These are phyloP conservation scores for Ericerus pela DNA, from an alignment of 1,140 invertebrate genomes.

Conservation along the genomic window DNA sequence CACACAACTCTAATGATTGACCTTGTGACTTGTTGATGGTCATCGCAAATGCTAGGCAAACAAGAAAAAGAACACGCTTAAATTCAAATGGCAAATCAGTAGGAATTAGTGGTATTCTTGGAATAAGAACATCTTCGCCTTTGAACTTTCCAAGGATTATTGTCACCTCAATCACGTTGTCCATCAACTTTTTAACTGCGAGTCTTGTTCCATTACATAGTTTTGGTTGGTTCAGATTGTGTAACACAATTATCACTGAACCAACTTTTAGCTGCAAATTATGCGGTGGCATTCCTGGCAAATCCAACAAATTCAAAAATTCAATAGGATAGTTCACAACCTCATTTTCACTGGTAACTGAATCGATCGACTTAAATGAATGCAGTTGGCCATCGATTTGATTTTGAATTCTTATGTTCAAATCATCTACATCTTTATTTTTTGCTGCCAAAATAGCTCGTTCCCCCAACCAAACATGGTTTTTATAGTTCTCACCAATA, in stretches of 20 bases:
- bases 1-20: constrained; percentile 29
- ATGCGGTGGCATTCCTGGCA: constrained; percentile 21
- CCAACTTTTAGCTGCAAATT: constrained; percentile 30
- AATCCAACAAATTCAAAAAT: constrained; percentile 21
- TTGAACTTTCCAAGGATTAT: constrained; percentile 29
- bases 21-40: constrained; percentile 42
- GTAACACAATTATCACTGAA: constrained; percentile 30
- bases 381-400: constrained; percentile 19
- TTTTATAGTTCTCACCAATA: constrained; percentile 28
- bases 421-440: constrained; percentile 31
- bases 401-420: constrained; percentile 22
- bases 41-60: constrained; percentile 35
- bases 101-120: constrained; percentile 30
- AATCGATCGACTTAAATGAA: constrained; percentile 28
- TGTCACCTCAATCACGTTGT: constrained; percentile 30
- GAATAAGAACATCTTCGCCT: constrained; percentile 31
- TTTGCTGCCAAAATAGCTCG: constrained; percentile 30
- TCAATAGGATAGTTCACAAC: constrained; percentile 29
- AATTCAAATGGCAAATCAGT: constrained; percentile 31
- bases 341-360: constrained; percentile 25
- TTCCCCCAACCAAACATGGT: constrained; percentile 30
- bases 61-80: constrained; percentile 36
- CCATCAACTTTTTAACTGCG: constrained; percentile 29
- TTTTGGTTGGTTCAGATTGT: constrained; percentile 28
- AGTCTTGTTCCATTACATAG: constrained; percentile 34